Conservation (phyloP, 2,888 invertebrate species). For the Hetaerina titia region DNA sequence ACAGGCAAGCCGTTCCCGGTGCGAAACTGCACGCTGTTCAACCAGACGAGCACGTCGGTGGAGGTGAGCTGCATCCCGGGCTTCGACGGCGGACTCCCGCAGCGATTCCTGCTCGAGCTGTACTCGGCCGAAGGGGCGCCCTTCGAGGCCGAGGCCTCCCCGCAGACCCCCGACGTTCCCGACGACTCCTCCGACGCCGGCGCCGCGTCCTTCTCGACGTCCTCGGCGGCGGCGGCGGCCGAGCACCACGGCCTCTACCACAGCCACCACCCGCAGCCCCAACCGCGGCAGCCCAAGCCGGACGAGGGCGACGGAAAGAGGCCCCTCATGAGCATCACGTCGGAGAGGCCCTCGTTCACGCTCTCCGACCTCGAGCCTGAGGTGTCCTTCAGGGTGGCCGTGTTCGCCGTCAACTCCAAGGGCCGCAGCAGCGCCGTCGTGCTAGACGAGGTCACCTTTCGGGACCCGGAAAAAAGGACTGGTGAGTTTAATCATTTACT, state of each 20-base stretch:
- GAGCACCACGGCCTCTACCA: neutral
- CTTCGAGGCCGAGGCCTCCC: conserved; percentile 81
- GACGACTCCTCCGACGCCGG: conserved; percentile 33
- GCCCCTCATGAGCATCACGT: conserved; percentile 37
- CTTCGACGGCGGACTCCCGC: conserved; percentile 93
- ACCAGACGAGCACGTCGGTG: conserved; percentile 81
- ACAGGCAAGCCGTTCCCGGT: conserved; percentile 83
- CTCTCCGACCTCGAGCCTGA: conserved; percentile 72
- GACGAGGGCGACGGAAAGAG: neutral
- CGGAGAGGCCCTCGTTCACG: conserved; percentile 71
- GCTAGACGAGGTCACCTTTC: conserved; percentile 91
- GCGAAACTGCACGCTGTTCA: conserved; percentile 89
- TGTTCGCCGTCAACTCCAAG: conserved; percentile 91
- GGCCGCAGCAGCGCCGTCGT: conserved; percentile 90
- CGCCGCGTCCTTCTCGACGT: conserved; percentile 36
- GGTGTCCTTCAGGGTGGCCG: conserved; percentile 83
- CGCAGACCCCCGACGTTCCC: neutral
- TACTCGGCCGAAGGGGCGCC: conserved; percentile 87
- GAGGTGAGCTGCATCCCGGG: conserved; percentile 90
- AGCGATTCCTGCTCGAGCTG: conserved; percentile 90
- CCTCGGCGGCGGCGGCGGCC: neutral
- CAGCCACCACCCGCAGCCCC: conserved; percentile 40
- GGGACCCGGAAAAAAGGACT: conserved; percentile 91
- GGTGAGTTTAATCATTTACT: conserved; percentile 78
- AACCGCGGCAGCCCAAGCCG: conserved; percentile 46